Percentiles rank a stretch among this genome's conserved stretches.
These are phyloP conservation scores for Otis tarda DNA, from an alignment of 2,113 vertebrate genomes.

Conservation along the genomic window DNA sequence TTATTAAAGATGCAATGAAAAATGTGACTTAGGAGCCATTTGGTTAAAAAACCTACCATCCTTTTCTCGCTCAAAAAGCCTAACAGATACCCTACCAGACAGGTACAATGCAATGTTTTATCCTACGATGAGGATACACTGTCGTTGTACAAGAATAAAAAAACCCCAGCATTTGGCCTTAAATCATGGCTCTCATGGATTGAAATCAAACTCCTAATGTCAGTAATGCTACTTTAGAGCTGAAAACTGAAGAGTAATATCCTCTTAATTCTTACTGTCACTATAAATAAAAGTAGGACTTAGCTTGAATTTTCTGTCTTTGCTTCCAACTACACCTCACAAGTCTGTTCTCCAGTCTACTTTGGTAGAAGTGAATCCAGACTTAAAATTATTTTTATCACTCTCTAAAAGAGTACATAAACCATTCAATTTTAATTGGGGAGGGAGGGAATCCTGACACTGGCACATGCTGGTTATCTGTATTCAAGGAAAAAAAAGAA, in stretches of 20 bases:
- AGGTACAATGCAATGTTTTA: background rate
- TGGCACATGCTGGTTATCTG: background rate
- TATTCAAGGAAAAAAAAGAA: background rate
- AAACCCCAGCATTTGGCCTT: background rate
- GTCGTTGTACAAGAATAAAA: background rate
- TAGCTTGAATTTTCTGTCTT: background rate
- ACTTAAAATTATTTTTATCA: background rate
- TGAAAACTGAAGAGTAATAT: background rate
- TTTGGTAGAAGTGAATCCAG: background rate
- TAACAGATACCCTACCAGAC: background rate
- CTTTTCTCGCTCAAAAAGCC: background rate
- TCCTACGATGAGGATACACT: background rate
- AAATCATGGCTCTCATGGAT: fast-evolving
- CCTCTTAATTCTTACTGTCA: background rate
- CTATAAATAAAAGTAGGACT: background rate
- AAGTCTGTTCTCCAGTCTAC: background rate
- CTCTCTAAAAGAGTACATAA: background rate
- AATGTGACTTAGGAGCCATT: background rate
- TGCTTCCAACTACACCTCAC: background rate
- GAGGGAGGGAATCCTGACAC: background rate
- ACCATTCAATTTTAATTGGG: background rate
- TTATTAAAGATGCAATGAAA: background rate
- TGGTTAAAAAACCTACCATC: background rate
- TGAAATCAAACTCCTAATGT: background rate
- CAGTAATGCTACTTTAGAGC: background rate